Conservation (phyloP, 92 coral and sea anemone species). For the Parazoanthus atlanticus region DNA sequence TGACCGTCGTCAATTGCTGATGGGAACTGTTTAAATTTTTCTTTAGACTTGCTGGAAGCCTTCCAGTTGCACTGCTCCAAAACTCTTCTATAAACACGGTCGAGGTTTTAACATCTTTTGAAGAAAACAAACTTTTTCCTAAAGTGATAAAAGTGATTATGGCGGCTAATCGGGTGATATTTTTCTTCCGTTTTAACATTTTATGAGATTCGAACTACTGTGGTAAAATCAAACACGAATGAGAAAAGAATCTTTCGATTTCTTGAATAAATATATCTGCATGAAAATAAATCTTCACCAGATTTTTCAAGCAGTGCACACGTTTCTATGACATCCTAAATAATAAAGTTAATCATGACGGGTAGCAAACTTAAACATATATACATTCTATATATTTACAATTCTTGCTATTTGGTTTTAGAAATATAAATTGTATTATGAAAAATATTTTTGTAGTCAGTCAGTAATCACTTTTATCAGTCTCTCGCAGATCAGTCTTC, state of each 20-base stretch:
- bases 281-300: not conserved
- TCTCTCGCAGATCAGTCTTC: no score
- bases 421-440: no score
- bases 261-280: not conserved
- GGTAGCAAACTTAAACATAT: no score
- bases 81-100: not conserved
- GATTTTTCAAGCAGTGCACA: not conserved
- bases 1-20: not conserved
- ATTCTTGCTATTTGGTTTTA: no score
- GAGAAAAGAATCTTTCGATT: not conserved
- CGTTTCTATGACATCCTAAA: slow-evolving; percentile 2
- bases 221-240: no score
- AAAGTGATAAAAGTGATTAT: not conserved
- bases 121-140: not conserved
- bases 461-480: no score
- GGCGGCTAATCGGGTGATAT: not conserved
- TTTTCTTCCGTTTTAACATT: slow-evolving; percentile 4
- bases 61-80: not conserved
- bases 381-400: no score
- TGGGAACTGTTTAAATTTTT: not conserved
- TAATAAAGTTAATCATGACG: no score
- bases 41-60: slow-evolving; percentile 31
- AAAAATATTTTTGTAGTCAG: no score
- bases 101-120: not conserved
- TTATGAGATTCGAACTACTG: no score